Evolutionary conservation across 2,888 invertebrate species (phyloP).

Genomic region (Bombylius major): DNA sequence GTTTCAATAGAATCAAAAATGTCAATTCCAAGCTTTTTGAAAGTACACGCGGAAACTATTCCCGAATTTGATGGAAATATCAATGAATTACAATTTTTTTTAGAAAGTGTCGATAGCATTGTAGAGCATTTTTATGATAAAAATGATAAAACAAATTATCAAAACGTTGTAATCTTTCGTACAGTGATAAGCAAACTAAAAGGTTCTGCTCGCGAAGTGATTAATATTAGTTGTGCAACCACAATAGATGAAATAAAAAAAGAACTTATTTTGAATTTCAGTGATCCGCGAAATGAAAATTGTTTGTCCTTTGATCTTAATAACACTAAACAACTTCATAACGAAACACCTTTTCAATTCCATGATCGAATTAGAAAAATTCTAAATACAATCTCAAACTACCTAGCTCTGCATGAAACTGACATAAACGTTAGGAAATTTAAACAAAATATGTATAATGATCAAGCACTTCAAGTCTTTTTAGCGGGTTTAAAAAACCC

Average conservation of each 20-base stretch:
- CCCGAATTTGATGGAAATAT: too few relatives aligned
- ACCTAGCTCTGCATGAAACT: too few relatives aligned
- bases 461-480: too few relatives aligned
- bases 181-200: conserved; percentile 6
- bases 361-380: conserved; percentile 1
- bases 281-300: conserved; percentile 1
- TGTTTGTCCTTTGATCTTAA: background rate
- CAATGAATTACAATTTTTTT: too few relatives aligned
- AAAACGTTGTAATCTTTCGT: conserved; percentile 3
- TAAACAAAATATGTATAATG: conserved; percentile 6
- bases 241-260: background rate
- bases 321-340: conserved; percentile 8
- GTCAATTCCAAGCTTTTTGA: too few relatives aligned
- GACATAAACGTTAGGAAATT: background rate
- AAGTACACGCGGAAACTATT: too few relatives aligned
- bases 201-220: background rate
- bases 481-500: conserved; percentile 3
- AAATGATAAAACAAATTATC: background rate
- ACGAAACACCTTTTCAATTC: conserved; percentile 3
- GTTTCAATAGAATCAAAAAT: too few relatives aligned
- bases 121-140: background rate
- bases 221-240: background rate
- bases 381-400: conserved; percentile 6
- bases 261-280: background rate
- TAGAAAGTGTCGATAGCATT: background rate